Evolutionary conservation across 1,140 invertebrate genomes (phyloP).

Genomic region (Pseudomyrmex pallidus): DNA sequence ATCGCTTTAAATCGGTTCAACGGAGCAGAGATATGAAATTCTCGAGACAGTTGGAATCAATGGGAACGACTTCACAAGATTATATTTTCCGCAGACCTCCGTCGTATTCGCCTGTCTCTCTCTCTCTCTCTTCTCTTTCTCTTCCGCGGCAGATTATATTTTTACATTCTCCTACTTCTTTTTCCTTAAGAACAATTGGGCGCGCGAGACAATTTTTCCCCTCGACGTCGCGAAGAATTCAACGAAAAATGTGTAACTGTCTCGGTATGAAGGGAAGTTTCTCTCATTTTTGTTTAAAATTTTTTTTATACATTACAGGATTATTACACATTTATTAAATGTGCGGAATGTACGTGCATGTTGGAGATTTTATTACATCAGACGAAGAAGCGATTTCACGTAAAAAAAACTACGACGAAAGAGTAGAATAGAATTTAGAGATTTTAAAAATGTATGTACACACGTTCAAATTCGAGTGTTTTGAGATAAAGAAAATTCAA

Average conservation of each 20-base stretch:
- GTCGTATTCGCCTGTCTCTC: background rate
- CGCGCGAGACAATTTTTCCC: background rate
- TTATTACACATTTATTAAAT: no score
- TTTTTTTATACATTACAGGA: no score
- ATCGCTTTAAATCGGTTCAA: conserved; percentile 54
- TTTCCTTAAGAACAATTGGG: conserved; percentile 15
- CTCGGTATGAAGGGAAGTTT: no score
- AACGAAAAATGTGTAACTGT: background rate
- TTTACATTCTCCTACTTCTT: conserved; percentile 33
- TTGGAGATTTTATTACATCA: no score
- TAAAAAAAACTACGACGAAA: no score
- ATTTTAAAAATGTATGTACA: no score
- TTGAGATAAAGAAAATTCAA: no score
- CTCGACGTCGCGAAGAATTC: conserved; percentile 17
- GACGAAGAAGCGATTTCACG: no score
- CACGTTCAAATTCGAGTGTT: no score
- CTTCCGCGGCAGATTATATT: conserved; percentile 58
- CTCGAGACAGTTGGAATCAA: conserved; percentile 57
- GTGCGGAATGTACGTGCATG: no score
- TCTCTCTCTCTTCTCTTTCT: conserved; percentile 17
- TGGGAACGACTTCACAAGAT: conserved; percentile 47
- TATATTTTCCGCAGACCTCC: conserved; percentile 25
- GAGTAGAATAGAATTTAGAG: no score
- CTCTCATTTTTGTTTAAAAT: no score
- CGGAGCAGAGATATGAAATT: conserved; percentile 55